These are phyloP conservation scores for Chloromyia formosa DNA, from an alignment of 2,888 invertebrate genomes.

Conservation along the genomic window DNA sequence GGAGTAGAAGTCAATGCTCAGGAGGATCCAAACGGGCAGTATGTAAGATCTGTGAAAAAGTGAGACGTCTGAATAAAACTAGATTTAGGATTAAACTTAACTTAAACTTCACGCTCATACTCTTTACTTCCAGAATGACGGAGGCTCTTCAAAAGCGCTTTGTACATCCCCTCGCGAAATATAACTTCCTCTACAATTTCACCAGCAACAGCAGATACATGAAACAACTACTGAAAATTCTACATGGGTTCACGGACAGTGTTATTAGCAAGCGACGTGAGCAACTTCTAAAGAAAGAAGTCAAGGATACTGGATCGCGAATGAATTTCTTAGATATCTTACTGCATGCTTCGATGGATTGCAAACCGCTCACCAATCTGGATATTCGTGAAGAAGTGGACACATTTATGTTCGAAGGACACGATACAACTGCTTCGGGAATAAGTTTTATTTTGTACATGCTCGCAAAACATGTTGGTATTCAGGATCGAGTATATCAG, in stretches of 20 bases:
- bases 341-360: constrained; percentile 19
- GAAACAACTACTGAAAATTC: neutral
- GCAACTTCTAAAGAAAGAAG: neutral
- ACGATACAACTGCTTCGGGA: constrained; percentile 64
- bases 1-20: constrained; percentile 33
- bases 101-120: neutral
- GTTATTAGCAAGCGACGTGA: constrained; percentile 25
- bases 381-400: constrained; percentile 44
- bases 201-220: neutral
- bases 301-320: neutral
- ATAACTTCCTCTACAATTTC: neutral
- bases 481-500: constrained; percentile 63
- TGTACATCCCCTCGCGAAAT: neutral
- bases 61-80: no score
- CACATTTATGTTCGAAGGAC: constrained; percentile 51
- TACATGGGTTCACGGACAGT: constrained; percentile 14
- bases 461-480: constrained; percentile 60
- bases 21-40: constrained; percentile 12
- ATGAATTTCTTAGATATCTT: constrained; percentile 35
- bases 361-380: constrained; percentile 14
- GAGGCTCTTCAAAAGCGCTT: neutral
- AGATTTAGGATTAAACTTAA: neutral
- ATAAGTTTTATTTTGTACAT: constrained; percentile 63
- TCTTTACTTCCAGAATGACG: constrained; percentile 20
- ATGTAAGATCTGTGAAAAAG: constrained; percentile 30